Evolutionary conservation across 2,797 vertebrate species (phyloP).

Genomic region (Naso thynnoides): DNA sequence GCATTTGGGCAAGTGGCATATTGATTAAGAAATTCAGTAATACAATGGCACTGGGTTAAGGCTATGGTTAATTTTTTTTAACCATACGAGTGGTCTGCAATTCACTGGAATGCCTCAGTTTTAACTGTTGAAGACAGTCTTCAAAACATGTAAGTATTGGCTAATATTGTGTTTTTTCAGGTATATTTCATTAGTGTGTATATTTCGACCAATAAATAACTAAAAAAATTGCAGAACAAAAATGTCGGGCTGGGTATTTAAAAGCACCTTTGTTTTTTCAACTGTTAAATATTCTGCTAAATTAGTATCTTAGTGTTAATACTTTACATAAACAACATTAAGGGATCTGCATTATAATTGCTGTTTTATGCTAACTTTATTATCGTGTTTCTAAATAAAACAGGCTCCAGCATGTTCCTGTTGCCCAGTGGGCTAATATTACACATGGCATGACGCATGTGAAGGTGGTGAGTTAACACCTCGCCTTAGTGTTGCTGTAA

Average conservation of each 20-base stretch:
- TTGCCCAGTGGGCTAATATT: background rate
- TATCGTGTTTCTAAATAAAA: too few relatives aligned
- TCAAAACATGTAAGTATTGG: background rate
- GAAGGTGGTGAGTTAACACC: slow-evolving; percentile 8
- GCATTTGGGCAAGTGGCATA: background rate
- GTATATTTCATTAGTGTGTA: background rate
- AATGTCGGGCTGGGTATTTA: background rate
- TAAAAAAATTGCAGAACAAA: background rate
- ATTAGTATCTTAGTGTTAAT: too few relatives aligned
- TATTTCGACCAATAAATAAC: background rate
- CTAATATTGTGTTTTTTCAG: background rate
- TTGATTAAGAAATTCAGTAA: slow-evolving; percentile 4
- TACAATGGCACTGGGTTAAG: background rate
- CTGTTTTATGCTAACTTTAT: too few relatives aligned
- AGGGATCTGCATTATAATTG: too few relatives aligned
- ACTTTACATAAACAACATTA: too few relatives aligned
- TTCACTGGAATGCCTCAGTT: background rate
- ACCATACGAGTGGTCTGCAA: background rate
- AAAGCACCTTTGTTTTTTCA: background rate
- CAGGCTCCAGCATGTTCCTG: background rate
- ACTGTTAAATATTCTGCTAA: background rate
- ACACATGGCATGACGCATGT: slow-evolving; percentile 5
- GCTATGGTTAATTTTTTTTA: too few relatives aligned
- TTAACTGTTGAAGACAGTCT: background rate
- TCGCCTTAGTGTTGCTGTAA: slow-evolving; percentile 39